Evolutionary conservation across 23 tunicate species (phyloP).

Genomic region (Ciona savignyi): DNA sequence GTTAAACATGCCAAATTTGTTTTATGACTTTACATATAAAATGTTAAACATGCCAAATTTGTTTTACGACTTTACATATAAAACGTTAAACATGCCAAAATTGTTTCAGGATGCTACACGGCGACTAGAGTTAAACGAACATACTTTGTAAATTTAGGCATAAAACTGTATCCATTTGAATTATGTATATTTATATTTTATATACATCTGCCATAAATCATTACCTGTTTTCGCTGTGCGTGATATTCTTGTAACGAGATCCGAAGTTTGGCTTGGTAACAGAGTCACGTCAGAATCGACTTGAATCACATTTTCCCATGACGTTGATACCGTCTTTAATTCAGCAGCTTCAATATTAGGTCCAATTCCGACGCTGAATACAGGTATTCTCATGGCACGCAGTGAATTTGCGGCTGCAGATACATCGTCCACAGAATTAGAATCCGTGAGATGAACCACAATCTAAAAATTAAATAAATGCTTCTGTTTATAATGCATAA

Average conservation of each 20-base stretch:
- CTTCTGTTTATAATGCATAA: too few relatives aligned
- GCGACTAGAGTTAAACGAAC: not conserved
- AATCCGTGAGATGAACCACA: conserved; percentile 53
- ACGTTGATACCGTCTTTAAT: conserved; percentile 8
- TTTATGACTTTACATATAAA: too few relatives aligned
- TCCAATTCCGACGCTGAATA: conserved; percentile 24
- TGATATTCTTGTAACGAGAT: conserved; percentile 18
- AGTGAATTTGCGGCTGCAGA: conserved; percentile 10
- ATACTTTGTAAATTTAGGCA: not conserved
- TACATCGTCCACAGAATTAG: conserved; percentile 43
- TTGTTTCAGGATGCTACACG: not conserved
- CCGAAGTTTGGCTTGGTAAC: conserved; percentile 2
- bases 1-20: too few relatives aligned
- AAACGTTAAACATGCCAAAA: not conserved
- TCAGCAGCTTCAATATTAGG: not conserved
- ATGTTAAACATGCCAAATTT: too few relatives aligned
- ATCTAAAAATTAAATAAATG: conserved; percentile 54
- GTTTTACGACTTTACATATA: too few relatives aligned
- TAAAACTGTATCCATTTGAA: too few relatives aligned
- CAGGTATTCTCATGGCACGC: conserved; percentile 6
- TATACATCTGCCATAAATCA: too few relatives aligned
- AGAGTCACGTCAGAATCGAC: conserved; percentile 17
- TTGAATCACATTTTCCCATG: conserved; percentile 9
- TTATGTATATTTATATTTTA: too few relatives aligned
- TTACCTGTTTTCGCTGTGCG: conserved; percentile 19